Evolutionary conservation across 2,113 vertebrate species (phyloP).

Genomic region (Stomatorhinus ivindoensis): DNA sequence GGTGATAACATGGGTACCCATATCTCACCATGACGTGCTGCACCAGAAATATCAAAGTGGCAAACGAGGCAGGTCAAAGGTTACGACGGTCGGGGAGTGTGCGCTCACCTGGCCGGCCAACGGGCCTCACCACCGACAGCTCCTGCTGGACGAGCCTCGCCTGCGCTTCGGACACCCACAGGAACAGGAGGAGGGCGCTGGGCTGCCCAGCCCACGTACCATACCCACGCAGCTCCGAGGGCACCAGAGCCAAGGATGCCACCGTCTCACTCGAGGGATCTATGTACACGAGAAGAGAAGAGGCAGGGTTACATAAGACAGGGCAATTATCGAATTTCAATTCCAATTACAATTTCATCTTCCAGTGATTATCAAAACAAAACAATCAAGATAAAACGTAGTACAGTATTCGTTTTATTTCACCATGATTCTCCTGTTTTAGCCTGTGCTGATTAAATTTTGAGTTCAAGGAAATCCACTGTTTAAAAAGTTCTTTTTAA

Average conservation of each 20-base stretch:
- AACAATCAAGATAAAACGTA: too few species aligned
- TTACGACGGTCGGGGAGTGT: background rate
- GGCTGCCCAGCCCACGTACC: conserved; percentile 64
- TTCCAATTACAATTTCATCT: too few species aligned
- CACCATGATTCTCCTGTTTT: too few species aligned
- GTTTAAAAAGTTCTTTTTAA: background rate
- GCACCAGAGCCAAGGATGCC: conserved; percentile 40
- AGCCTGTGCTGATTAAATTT: too few species aligned
- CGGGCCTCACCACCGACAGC: conserved; percentile 36
- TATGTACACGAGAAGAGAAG: background rate
- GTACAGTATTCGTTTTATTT: too few species aligned
- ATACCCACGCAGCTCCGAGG: conserved; percentile 51
- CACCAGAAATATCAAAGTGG: background rate
- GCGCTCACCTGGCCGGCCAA: conserved; percentile 18
- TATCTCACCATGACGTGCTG: background rate
- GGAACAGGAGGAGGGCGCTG: conserved; percentile 61
- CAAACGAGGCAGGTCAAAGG: background rate
- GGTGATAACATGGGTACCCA: background rate
- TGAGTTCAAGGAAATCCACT: background rate
- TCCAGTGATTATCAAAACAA: too few species aligned
- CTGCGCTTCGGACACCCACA: conserved; percentile 54
- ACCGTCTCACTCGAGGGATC: conserved; percentile 4
- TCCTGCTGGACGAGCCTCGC: conserved; percentile 51
- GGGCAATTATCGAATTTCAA: background rate
- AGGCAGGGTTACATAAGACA: conserved; percentile 33